Conservation (phyloP, 2,113 vertebrate species). For the Festucalex cinctus region DNA sequence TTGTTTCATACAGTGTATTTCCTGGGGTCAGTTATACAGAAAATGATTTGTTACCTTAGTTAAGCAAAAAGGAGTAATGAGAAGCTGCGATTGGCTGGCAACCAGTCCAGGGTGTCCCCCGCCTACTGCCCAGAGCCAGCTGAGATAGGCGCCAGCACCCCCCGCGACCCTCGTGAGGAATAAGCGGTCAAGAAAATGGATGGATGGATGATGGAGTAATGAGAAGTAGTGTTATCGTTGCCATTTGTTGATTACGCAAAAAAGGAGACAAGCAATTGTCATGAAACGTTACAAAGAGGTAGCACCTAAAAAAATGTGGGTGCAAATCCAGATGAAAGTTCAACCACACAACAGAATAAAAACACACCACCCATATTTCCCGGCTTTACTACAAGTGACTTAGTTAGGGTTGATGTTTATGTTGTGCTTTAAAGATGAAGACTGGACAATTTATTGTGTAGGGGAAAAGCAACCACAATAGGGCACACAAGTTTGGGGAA, state of each 20-base stretch:
- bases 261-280: neutral
- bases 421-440: neutral
- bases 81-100: too few species aligned
- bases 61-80: neutral
- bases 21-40: neutral
- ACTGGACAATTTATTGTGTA: neutral
- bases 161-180: too few species aligned
- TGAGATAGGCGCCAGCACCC: too few species aligned
- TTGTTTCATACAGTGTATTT: neutral
- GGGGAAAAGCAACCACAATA: neutral
- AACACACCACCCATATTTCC: neutral
- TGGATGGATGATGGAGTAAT: too few species aligned
- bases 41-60: neutral
- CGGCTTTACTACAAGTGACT: neutral
- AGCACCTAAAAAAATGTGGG: neutral
- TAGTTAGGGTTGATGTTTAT: neutral
- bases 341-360: neutral
- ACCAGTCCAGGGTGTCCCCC: too few species aligned
- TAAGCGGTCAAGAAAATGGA: too few species aligned
- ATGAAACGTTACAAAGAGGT: neutral
- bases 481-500: neutral
- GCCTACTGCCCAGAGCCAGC: too few species aligned
- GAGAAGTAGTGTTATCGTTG: neutral
- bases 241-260: neutral
- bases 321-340: neutral